A percentile compares a stretch with the other conserved stretches of the same genome.
These are phyloP conservation scores for Scaptomyza tumidula DNA, from an alignment of 2,888 invertebrate species.

Conservation along the genomic window DNA sequence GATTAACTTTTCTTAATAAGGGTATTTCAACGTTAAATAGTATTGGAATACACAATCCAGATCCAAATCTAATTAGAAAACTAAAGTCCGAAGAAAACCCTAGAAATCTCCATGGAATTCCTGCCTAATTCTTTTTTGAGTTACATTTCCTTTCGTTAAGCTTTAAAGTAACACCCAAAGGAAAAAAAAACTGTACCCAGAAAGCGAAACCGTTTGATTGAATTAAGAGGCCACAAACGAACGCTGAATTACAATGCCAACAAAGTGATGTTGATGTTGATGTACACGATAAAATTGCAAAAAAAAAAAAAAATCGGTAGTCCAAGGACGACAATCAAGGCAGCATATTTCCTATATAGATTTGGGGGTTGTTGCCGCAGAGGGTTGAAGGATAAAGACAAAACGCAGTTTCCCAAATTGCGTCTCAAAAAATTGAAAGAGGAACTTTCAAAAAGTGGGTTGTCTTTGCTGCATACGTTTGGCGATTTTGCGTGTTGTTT, in stretches of 20 bases:
- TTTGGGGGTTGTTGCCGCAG: constrained; percentile 46
- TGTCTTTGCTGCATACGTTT: constrained; percentile 40
- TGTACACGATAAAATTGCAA: constrained; percentile 48
- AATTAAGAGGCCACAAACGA: constrained; percentile 45
- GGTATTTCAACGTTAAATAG: no score
- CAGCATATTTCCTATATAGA: background rate
- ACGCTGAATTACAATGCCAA: constrained; percentile 55
- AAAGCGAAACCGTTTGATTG: constrained; percentile 49
- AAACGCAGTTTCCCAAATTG: constrained; percentile 77
- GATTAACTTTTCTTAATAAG: no score
- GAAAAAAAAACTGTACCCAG: constrained; percentile 39
- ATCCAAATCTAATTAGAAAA: background rate
- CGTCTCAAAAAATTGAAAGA: constrained; percentile 54
- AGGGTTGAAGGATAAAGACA: constrained; percentile 51
- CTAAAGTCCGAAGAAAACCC: background rate
- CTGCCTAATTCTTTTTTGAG: background rate
- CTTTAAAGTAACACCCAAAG: background rate
- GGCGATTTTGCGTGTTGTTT: background rate
- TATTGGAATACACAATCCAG: no score
- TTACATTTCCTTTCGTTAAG: constrained; percentile 3
- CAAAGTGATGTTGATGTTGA: constrained; percentile 49
- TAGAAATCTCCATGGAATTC: background rate
- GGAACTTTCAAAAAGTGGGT: constrained; percentile 41
- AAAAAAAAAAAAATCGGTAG: constrained; percentile 34
- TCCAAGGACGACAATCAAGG: constrained; percentile 47